Evolutionary conservation across 2,113 vertebrate genomes (phyloP), one percentile per base, ranked within the genome.

Genomic region (Papio anubis): DNA sequence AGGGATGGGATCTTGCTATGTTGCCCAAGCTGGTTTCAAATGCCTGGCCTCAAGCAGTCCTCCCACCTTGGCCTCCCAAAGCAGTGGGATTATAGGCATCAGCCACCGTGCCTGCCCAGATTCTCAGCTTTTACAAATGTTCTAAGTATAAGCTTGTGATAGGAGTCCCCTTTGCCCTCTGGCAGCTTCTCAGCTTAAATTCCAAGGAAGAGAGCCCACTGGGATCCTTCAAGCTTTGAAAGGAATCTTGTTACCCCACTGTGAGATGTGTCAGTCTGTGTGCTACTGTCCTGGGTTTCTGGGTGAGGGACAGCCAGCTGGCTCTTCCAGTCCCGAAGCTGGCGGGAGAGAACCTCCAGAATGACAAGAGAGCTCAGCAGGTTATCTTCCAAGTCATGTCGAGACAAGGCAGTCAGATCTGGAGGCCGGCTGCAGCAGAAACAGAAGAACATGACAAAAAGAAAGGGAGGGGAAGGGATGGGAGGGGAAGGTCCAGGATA

Each of bases 311-410:
- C 45, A 0, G 5, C 30, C 35, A 38, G 30, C 21, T 96, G 98
- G 55, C 23, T 95, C 59, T 98, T 98, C 97, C 98, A 98, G 57
- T 96, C 84, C 1, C 98, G 97, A 84, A 99, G 97, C 98, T 99
- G 99, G 90, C 98, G 98, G 0, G 99, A 98, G n/a, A 99, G 99
- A n/a, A 98, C 99, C 97, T 99, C 99, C 20, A 99, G 98, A 98
- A 99, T 99, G 98, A 99, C 98, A 84, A 99, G 99, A 90, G 99
- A 98, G 45, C 99, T 99, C 98, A 98, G 98, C 94, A 99, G 96
- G 48, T 99, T 98, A 96, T 99, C 98, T 97, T 99, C 99, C 90
- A 99, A 98, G 97, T 99, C 99, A 10, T 96, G 97, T 86, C 99
- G 99, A 0, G 99, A 98, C 52, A 99, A 97, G 64, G 95, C 35